Evolutionary conservation across 2,113 vertebrate species (phyloP).

Genomic region (Microcebus murinus): DNA sequence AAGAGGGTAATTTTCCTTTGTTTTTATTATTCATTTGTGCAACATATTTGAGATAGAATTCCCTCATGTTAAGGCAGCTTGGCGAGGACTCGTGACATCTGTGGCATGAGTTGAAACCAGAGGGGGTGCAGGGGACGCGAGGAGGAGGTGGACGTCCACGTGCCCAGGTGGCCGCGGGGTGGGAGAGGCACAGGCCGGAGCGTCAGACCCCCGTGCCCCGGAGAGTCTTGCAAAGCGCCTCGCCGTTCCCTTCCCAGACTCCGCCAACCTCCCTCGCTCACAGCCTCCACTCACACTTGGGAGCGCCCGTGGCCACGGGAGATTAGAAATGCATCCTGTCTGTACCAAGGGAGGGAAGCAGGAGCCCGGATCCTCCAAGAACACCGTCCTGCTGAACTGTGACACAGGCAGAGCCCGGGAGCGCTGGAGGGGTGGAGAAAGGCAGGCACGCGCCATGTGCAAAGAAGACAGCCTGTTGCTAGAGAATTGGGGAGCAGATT

Average conservation of each 20-base stretch:
- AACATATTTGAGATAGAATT: slow-evolving; percentile 78
- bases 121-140: background rate
- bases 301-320: background rate
- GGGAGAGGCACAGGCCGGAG: background rate
- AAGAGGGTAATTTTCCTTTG: slow-evolving; percentile 90
- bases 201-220: fast-evolving
- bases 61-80: slow-evolving; percentile 68
- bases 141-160: background rate
- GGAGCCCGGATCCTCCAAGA: background rate
- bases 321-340: background rate
- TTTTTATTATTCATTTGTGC: slow-evolving; percentile 90
- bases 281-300: background rate
- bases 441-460: fast-evolving
- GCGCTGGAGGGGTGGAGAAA: background rate
- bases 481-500: background rate
- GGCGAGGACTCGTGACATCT: slow-evolving; percentile 50
- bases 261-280: background rate
- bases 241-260: background rate
- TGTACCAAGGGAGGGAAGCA: background rate
- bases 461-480: background rate
- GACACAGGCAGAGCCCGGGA: background rate
- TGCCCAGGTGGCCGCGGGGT: background rate
- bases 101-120: slow-evolving; percentile 8
- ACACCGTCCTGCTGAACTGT: background rate
- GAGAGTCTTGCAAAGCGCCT: background rate